Percentiles rank a stretch among this genome's conserved stretches.
Evolutionary conservation across 2,797 vertebrate genomes (phyloP).

Genomic region (Chrysolophus pictus): DNA sequence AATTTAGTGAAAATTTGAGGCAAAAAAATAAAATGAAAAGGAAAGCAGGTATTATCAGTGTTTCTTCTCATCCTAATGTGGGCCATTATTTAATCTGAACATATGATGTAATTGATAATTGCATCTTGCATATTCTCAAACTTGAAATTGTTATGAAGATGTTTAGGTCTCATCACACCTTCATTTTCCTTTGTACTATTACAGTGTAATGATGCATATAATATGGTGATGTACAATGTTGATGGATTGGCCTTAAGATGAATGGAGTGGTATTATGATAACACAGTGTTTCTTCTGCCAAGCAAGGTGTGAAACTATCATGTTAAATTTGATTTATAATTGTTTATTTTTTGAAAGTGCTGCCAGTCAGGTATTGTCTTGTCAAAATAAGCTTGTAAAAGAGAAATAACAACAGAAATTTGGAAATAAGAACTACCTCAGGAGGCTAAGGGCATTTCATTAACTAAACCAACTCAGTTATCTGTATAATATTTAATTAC

Average conservation of each 20-base stretch:
- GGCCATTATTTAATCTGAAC: not conserved
- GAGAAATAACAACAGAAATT: not conserved
- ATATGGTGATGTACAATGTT: constrained; percentile 26
- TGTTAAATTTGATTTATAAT: constrained; percentile 50
- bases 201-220: constrained; percentile 58
- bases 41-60: not conserved
- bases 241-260: constrained; percentile 47
- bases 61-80: not conserved
- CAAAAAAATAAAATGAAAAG: not conserved
- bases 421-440: not conserved
- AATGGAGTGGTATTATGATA: constrained; percentile 34
- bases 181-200: constrained; percentile 55
- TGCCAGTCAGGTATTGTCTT: not conserved
- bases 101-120: constrained; percentile 2
- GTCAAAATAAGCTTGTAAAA: constrained; percentile 12
- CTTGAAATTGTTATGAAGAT: constrained; percentile 45
- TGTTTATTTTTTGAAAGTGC: constrained; percentile 20
- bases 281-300: not conserved
- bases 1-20: not conserved
- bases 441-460: not conserved
- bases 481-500: not conserved
- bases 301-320: constrained; percentile 40
- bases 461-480: not conserved
- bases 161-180: constrained; percentile 41
- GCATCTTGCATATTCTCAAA: constrained; percentile 19